A percentile compares a stretch with the other conserved stretches of the same genome.
Conservation (phyloP, 2,888 invertebrate species). For the Apotomis turbidana region DNA sequence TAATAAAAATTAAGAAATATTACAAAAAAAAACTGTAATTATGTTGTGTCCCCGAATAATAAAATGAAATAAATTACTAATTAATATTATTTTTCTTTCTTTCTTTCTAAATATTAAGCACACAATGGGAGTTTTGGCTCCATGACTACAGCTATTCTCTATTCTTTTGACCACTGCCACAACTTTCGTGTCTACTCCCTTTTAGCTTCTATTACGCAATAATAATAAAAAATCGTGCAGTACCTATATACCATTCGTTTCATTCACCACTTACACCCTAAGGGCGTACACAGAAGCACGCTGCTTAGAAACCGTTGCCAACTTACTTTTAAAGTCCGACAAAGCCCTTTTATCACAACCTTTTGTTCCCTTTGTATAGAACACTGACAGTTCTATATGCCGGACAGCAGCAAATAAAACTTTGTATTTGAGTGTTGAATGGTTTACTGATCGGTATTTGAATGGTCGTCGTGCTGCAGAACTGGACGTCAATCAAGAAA, state of each 20-base stretch:
- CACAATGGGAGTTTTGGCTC: too few species aligned
- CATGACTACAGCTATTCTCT: too few species aligned
- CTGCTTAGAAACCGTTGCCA: background rate
- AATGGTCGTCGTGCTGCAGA: conserved; percentile 4
- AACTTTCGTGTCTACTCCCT: too few species aligned
- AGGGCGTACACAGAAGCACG: conserved; percentile 20
- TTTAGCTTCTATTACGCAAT: conserved; percentile 1
- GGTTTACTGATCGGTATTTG: background rate
- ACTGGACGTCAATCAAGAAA: background rate
- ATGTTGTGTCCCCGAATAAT: too few species aligned
- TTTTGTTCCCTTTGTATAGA: background rate
- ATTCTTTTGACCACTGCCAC: too few species aligned
- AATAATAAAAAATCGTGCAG: background rate
- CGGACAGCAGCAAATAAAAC: background rate
- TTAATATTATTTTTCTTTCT: too few species aligned
- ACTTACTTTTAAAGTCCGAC: background rate
- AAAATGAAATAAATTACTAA: too few species aligned
- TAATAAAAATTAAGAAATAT: background rate
- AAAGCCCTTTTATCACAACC: background rate
- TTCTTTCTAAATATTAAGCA: too few species aligned
- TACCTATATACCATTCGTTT: background rate
- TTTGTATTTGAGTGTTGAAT: background rate
- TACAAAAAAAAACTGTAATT: too few species aligned
- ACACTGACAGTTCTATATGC: background rate
- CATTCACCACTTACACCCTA: background rate